Conservation (phyloP, 2,113 vertebrate genomes). For the Dasypus novemcinctus region DNA sequence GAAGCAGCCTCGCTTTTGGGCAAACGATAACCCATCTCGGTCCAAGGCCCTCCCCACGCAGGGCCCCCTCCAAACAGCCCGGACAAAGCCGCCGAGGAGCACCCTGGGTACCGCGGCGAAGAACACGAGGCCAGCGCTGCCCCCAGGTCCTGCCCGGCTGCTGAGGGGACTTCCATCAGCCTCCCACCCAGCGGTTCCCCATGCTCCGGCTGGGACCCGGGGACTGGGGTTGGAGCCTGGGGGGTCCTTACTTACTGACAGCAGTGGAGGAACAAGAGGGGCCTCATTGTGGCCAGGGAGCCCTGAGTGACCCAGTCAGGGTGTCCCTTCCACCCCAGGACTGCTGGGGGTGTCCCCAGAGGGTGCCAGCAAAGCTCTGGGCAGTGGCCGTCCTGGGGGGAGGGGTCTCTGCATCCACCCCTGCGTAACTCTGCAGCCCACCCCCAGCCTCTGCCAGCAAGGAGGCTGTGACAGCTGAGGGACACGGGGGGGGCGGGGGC, state of each 20-base stretch:
- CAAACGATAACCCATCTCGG: neutral
- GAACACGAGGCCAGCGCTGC: neutral
- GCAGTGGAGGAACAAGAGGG: neutral
- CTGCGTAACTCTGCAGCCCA: neutral
- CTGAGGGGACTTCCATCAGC: neutral
- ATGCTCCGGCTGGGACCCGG: neutral
- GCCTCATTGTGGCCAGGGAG: neutral
- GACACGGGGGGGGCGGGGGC: neutral
- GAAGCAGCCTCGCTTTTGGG: neutral
- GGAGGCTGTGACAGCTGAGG: neutral
- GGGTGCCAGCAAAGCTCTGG: neutral
- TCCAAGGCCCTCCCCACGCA: neutral
- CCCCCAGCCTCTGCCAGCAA: neutral
- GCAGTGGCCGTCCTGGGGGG: neutral
- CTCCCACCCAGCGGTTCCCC: neutral
- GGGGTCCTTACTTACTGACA: neutral
- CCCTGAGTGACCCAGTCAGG: neutral
- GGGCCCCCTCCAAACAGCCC: neutral
- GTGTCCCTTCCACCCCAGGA: neutral
- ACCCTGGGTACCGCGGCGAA: neutral
- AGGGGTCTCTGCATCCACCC: neutral
- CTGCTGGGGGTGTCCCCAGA: neutral
- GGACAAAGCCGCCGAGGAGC: neutral
- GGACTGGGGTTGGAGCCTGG: neutral
- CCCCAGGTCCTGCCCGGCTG: neutral